Conservation (phyloP, 2,888 invertebrate species). For the Dasysyrphus albostriatus region DNA sequence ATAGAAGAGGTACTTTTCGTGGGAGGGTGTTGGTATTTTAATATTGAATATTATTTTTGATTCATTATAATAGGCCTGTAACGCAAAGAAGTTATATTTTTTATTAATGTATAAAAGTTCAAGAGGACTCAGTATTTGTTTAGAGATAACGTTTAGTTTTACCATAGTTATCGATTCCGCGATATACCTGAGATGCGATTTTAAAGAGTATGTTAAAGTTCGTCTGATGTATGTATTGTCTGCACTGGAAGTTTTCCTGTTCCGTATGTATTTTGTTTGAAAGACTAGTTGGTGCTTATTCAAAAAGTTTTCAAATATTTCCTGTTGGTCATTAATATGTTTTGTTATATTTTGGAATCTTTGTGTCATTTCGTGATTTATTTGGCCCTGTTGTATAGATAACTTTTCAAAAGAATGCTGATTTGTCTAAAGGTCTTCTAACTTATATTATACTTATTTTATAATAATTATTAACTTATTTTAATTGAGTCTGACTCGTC, state of each 20-base stretch:
- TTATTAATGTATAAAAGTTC: slow-evolving; percentile 4
- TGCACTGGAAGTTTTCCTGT: slow-evolving; percentile 25
- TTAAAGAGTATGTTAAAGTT: slow-evolving; percentile 47
- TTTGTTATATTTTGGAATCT: not conserved
- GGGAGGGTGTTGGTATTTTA: too few relatives aligned
- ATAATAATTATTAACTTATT: too few relatives aligned
- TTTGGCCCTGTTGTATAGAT: not conserved
- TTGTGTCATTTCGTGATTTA: not conserved
- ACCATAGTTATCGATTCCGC: slow-evolving; percentile 37
- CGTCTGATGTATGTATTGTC: slow-evolving; percentile 32
- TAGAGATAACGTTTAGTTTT: slow-evolving; percentile 30
- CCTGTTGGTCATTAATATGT: not conserved
- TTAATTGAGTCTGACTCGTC: not conserved
- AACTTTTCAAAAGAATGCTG: not conserved
- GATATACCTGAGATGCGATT: slow-evolving; percentile 38
- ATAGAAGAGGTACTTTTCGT: too few relatives aligned
- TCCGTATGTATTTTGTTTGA: slow-evolving; percentile 23
- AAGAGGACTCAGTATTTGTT: slow-evolving; percentile 4
- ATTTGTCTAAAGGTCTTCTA: not conserved
- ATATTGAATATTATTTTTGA: too few relatives aligned
- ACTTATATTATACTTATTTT: too few relatives aligned
- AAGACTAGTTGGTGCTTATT: slow-evolving; percentile 4
- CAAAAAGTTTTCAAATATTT: slow-evolving; percentile 1
- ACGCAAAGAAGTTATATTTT: too few relatives aligned
- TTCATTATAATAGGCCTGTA: too few relatives aligned